Evolutionary conservation across 2,797 vertebrate genomes (phyloP).

Genomic region (Protosalanx chinensis): DNA sequence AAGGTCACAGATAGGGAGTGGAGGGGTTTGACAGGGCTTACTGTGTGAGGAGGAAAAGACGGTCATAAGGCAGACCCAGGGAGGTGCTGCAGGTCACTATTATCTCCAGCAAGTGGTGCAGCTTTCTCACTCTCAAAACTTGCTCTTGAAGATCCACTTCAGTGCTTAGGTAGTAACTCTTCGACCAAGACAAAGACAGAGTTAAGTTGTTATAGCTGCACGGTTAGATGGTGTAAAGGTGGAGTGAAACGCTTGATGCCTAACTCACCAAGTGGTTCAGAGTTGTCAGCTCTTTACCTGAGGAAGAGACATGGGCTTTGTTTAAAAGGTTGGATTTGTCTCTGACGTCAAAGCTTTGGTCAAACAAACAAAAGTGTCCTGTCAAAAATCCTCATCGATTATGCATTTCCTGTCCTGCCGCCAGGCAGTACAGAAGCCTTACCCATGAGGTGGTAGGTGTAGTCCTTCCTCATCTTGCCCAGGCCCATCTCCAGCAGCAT

Average conservation of each 20-base stretch:
- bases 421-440: conserved; percentile 25
- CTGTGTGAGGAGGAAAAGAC: conserved; percentile 90
- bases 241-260: neutral
- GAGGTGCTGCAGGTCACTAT: conserved; percentile 83
- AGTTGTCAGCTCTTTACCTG: conserved; percentile 90
- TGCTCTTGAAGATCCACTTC: conserved; percentile 87
- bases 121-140: conserved; percentile 83
- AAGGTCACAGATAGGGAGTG: neutral
- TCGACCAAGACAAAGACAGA: conserved; percentile 6
- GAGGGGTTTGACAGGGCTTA: conserved; percentile 54
- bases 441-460: conserved; percentile 93
- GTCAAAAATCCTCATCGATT: neutral
- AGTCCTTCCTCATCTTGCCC: conserved; percentile 96
- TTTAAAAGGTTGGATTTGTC: neutral
- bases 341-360: neutral
- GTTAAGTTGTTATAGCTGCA: neutral
- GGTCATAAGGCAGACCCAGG: conserved; percentile 84
- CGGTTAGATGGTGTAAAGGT: neutral
- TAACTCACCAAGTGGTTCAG: conserved; percentile 85
- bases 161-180: conserved; percentile 87
- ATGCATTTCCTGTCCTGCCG: neutral
- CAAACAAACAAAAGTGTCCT: neutral
- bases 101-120: conserved; percentile 94
- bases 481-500: conserved; percentile 95
- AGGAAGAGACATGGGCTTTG: conserved; percentile 19